phyloP scores from a whole-genome alignment of 2,797 vertebrate species.

The Peromyscus nudipes region DNA sequence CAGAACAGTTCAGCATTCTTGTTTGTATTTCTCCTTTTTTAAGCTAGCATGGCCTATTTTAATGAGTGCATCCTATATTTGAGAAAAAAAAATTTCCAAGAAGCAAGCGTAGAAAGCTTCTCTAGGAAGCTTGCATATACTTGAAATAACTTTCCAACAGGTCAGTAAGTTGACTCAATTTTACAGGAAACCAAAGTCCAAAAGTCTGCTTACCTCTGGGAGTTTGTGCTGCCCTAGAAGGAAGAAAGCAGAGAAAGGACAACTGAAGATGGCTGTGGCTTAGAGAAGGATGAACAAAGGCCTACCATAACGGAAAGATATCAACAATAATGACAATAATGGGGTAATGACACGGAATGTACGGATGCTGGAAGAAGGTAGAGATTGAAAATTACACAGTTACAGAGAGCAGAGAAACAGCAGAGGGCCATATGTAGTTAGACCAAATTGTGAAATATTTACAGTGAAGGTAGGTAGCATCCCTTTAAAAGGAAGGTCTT shows the following conservation, averaged over 20 bases:
- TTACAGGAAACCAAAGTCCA: not conserved
- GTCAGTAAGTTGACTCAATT: slow-evolving; percentile 18
- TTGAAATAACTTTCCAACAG: slow-evolving; percentile 20
- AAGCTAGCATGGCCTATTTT: slow-evolving; percentile 48
- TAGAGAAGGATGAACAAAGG: not conserved
- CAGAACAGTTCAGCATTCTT: not conserved
- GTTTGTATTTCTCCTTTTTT: slow-evolving; percentile 43
- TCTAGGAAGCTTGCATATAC: not conserved
- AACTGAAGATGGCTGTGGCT: not conserved
- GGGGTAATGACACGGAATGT: slow-evolving; percentile 31
- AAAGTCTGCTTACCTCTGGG: not conserved
- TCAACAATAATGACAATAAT: not conserved
- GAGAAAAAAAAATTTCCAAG: not conserved
- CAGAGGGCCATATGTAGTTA: accelerated
- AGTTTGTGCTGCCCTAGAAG: not conserved
- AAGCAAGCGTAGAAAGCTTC: not conserved
- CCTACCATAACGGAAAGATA: not conserved
- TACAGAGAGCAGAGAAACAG: not conserved
- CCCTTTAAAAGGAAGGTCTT: not conserved
- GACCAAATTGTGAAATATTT: not conserved
- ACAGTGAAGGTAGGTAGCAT: not conserved
- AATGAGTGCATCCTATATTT: slow-evolving; percentile 10
- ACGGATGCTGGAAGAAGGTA: not conserved
- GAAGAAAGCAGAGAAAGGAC: not conserved
- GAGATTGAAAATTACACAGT: not conserved